Evolutionary conservation across 2,888 invertebrate species (phyloP).

Genomic region (Deilephila elpenor): DNA sequence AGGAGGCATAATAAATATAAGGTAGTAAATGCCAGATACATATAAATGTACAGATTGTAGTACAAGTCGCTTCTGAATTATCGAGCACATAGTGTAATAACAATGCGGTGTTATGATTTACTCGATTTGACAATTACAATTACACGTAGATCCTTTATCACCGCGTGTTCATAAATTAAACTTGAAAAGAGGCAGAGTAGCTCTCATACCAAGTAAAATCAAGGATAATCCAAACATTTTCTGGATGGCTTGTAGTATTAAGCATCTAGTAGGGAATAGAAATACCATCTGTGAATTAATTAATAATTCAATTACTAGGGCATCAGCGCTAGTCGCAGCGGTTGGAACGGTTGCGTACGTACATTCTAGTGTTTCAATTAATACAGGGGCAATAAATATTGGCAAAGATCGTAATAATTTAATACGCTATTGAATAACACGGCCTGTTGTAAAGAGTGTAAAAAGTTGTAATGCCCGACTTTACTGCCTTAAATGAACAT

Average conservation of each 20-base stretch:
- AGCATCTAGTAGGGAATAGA: conserved; percentile 31
- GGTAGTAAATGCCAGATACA: too few relatives aligned
- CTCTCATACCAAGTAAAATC: not conserved
- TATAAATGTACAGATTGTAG: too few relatives aligned
- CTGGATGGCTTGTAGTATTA: not conserved
- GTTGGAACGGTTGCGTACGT: conserved; percentile 41
- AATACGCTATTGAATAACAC: conserved; percentile 54
- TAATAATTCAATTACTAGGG: conserved; percentile 53
- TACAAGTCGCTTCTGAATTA: too few relatives aligned
- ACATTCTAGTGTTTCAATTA: conserved; percentile 61
- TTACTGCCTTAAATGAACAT: conserved; percentile 48
- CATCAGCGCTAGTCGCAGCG: conserved; percentile 32
- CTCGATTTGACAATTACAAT: too few relatives aligned
- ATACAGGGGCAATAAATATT: conserved; percentile 61
- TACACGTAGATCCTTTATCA: conserved; percentile 9
- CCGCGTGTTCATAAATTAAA: not conserved
- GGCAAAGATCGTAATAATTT: conserved; percentile 58
- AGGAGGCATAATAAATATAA: too few relatives aligned
- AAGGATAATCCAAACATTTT: not conserved
- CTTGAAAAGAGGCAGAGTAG: not conserved
- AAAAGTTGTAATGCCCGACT: conserved; percentile 52
- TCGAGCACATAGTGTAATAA: too few relatives aligned
- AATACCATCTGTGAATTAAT: conserved; percentile 46
- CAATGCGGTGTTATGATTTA: too few relatives aligned
- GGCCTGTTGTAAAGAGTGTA: conserved; percentile 47